Percentiles rank a stretch among this genome's conserved stretches.
These are phyloP conservation scores for Dicrostonyx torquatus DNA, from an alignment of 2,797 vertebrate genomes.

Conservation along the genomic window DNA sequence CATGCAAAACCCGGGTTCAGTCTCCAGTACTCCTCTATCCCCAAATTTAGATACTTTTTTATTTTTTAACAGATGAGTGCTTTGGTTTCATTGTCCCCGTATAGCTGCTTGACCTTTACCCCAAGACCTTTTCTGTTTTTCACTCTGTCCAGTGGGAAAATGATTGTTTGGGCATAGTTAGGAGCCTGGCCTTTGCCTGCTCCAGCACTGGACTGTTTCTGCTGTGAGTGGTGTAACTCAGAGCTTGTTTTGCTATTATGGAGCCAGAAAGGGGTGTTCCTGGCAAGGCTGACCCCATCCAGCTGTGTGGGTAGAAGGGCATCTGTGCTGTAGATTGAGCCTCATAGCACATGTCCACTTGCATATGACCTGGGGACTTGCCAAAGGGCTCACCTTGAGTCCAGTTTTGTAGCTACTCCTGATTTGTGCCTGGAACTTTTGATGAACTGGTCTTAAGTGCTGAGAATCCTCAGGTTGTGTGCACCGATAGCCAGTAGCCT, in stretches of 20 bases:
- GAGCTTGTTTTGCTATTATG: slow-evolving; percentile 48
- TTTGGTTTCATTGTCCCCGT: slow-evolving; percentile 30
- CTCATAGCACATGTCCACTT: background rate
- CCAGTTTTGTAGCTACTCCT: background rate
- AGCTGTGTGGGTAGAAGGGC: slow-evolving; percentile 55
- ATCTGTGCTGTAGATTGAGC: background rate
- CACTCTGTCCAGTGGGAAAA: slow-evolving; percentile 50
- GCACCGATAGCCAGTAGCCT: background rate
- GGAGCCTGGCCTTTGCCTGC: slow-evolving; percentile 49
- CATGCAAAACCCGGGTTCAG: background rate
- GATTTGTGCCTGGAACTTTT: slow-evolving; percentile 28
- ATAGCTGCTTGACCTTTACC: slow-evolving; percentile 53
- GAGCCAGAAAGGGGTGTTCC: slow-evolving; percentile 39
- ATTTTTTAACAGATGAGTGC: background rate
- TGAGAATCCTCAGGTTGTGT: background rate
- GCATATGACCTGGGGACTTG: background rate
- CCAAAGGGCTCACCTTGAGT: background rate
- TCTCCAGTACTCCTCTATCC: background rate
- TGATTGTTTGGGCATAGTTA: slow-evolving; percentile 25
- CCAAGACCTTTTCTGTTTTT: slow-evolving; percentile 33
- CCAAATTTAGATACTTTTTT: background rate
- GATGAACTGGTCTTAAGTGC: background rate
- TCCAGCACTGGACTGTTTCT: background rate
- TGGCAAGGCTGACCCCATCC: background rate
- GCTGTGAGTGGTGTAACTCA: slow-evolving; percentile 16